A percentile compares a stretch with the other conserved stretches of the same genome.
phyloP scores from a whole-genome alignment of 2,888 invertebrate genomes.

The Temnothorax ravouxi region DNA sequence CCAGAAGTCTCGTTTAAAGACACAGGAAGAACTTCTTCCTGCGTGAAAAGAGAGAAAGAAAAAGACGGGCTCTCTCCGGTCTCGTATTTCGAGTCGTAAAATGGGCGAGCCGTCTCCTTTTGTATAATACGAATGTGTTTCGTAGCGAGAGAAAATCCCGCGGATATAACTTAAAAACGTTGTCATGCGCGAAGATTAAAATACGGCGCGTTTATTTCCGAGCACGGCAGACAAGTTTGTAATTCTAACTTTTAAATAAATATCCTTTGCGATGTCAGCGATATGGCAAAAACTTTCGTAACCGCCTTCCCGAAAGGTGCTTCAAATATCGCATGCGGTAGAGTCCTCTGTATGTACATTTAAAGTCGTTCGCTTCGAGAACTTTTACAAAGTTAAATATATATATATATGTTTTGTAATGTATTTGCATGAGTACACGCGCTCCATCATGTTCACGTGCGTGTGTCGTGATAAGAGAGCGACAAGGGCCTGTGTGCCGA shows the following conservation, averaged over 20 bases:
- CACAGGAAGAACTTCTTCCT: conserved; percentile 54
- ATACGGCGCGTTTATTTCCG: conserved; percentile 11
- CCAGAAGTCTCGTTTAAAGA: conserved; percentile 48
- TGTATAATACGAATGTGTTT: conserved; percentile 12
- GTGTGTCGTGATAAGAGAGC: no score
- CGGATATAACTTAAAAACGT: conserved; percentile 10
- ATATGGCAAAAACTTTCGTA: neutral
- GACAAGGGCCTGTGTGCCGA: no score
- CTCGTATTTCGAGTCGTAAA: conserved; percentile 35
- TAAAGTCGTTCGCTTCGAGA: neutral
- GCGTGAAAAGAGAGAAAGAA: conserved; percentile 15
- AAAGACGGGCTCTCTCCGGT: neutral
- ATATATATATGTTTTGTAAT: no score
- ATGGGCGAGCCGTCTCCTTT: conserved; percentile 24
- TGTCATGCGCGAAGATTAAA: conserved; percentile 37
- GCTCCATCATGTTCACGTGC: no score
- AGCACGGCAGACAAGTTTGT: neutral
- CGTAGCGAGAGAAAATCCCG: conserved; percentile 11
- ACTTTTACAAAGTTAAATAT: neutral
- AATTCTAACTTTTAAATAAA: conserved; percentile 20
- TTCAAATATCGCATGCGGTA: neutral
- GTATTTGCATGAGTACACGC: no score
- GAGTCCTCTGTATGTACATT: neutral
- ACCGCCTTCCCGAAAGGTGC: neutral
- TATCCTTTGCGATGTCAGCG: neutral